Conservation (phyloP, 2,113 vertebrate genomes). For the Phalacrocorax aristotelis region DNA sequence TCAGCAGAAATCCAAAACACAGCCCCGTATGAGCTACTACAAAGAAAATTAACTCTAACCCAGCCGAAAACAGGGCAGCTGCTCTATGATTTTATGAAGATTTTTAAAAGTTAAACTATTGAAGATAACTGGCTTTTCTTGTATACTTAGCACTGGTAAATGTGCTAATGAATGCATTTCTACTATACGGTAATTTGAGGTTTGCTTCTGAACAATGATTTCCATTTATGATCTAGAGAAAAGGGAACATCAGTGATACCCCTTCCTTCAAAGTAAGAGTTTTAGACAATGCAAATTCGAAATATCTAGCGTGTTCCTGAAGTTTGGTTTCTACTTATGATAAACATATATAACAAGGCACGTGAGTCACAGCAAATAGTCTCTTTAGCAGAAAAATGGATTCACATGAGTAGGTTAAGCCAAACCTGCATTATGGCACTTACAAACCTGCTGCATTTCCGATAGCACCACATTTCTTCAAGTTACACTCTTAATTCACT, state of each 20-base stretch:
- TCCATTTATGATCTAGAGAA: background rate
- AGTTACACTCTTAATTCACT: background rate
- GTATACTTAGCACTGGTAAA: background rate
- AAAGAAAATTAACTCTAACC: no score
- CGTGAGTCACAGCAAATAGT: background rate
- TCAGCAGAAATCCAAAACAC: no score
- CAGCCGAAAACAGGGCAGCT: background rate
- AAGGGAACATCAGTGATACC: background rate
- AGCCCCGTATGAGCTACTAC: no score
- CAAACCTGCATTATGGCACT: background rate
- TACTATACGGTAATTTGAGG: background rate
- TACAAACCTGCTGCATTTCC: no score
- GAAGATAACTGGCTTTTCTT: background rate
- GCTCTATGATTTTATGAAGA: background rate
- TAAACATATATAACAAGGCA: background rate
- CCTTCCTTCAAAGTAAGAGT: background rate
- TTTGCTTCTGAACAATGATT: background rate
- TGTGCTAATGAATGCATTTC: background rate
- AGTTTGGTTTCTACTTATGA: background rate
- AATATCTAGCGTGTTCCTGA: background rate
- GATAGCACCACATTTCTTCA: background rate
- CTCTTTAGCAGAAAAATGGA: background rate
- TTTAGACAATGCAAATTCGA: background rate
- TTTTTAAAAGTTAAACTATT: background rate
- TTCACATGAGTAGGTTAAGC: background rate